phyloP scores from a whole-genome alignment of 2,888 invertebrate genomes.

The Camptogramma bilineatum region DNA sequence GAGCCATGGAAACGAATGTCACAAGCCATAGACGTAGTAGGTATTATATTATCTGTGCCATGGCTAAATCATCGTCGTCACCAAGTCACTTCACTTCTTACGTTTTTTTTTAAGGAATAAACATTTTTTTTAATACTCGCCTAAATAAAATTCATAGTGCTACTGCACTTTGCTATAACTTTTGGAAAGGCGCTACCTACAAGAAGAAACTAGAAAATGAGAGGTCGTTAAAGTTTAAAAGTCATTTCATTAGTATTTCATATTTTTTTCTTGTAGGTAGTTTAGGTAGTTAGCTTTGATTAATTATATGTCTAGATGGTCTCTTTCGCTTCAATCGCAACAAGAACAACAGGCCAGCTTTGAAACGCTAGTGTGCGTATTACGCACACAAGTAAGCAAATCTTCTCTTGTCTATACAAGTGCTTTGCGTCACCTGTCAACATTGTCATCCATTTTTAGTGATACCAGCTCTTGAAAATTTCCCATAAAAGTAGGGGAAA shows the following conservation, averaged over 20 bases:
- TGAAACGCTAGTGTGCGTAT: no score
- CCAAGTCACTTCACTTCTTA: background rate
- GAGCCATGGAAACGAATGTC: slow-evolving; percentile 36
- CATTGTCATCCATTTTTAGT: no score
- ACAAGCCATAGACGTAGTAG: slow-evolving; percentile 12
- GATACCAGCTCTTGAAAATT: no score
- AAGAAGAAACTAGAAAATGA: background rate
- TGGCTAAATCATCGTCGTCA: background rate
- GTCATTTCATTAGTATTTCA: background rate
- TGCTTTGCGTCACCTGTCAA: no score
- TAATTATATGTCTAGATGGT: no score
- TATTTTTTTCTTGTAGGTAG: background rate
- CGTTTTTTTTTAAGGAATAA: no score
- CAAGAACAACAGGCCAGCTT: no score
- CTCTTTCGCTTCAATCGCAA: no score
- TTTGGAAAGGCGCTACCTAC: slow-evolving; percentile 1
- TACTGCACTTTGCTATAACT: slow-evolving; percentile 16
- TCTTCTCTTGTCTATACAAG: no score
- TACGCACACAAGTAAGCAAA: no score
- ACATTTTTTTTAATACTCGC: background rate
- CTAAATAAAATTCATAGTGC: background rate
- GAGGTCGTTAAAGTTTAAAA: background rate
- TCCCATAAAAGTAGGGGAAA: no score
- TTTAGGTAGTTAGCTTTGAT: background rate
- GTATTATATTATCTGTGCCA: no score